Percentiles rank a stretch among this genome's conserved stretches.
phyloP scores from a whole-genome alignment of 2,888 invertebrate species.

The Cosmopolites sordidus region DNA sequence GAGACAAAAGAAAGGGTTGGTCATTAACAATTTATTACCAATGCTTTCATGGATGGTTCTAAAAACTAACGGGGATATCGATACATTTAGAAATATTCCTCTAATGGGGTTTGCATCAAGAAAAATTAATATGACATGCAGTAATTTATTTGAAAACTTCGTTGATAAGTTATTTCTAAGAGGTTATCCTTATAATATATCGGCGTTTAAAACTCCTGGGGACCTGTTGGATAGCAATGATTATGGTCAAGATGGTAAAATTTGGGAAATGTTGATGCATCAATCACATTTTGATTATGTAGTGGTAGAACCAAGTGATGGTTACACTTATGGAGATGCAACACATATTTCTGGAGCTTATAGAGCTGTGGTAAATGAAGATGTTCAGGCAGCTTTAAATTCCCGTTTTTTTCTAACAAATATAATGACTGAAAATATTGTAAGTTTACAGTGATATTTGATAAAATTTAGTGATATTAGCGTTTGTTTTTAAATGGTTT shows the following conservation, averaged over 20 bases:
- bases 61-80: background rate
- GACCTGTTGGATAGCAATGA: slow-evolving; percentile 1
- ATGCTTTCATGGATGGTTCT: slow-evolving; percentile 10
- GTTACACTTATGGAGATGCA: slow-evolving; percentile 4
- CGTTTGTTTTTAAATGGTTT: too few relatives aligned
- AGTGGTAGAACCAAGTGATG: slow-evolving; percentile 7
- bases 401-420: slow-evolving; percentile 13
- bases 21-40: slow-evolving; percentile 11
- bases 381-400: slow-evolving; percentile 10
- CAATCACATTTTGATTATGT: slow-evolving; percentile 3
- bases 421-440: slow-evolving; percentile 12
- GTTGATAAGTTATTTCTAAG: slow-evolving; percentile 11
- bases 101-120: background rate
- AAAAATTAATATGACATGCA: slow-evolving; percentile 7
- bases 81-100: slow-evolving; percentile 5
- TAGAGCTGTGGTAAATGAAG: slow-evolving; percentile 4
- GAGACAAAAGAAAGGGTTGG: background rate
- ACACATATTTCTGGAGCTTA: slow-evolving; percentile 6
- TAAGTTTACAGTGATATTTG: too few relatives aligned
- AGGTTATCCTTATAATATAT: slow-evolving; percentile 2
- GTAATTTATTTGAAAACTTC: slow-evolving; percentile 4
- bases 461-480: too few relatives aligned
- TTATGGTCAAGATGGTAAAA: slow-evolving; percentile 12
- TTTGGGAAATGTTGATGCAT: slow-evolving; percentile 8
- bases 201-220: slow-evolving; percentile 8